Conservation (phyloP, 2,888 invertebrate species). For the Sphinx pinastri region DNA sequence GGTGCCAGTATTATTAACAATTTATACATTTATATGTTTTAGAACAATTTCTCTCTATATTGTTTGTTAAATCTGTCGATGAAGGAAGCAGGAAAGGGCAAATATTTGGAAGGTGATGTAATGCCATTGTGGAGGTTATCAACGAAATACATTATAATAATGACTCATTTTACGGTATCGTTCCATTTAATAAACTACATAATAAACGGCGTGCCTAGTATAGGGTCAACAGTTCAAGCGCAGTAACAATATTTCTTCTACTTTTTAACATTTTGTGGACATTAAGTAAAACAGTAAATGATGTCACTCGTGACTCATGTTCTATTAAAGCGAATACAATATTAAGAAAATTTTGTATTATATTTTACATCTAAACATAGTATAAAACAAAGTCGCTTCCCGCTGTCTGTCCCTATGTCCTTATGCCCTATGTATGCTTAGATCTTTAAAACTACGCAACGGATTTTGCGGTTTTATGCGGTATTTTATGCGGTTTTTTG, state of each 20-base stretch:
- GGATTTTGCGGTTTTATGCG: too few relatives aligned
- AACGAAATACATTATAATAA: conserved; percentile 28
- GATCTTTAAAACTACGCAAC: too few relatives aligned
- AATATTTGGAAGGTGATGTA: conserved; percentile 41
- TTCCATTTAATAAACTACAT: conserved; percentile 55
- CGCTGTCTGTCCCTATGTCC: too few relatives aligned
- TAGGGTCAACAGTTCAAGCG: conserved; percentile 78
- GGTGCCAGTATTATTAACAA: not conserved
- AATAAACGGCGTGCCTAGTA: conserved; percentile 62
- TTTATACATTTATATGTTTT: too few relatives aligned
- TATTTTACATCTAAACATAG: conserved; percentile 38
- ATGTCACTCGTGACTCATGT: conserved; percentile 76
- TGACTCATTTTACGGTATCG: conserved; percentile 65
- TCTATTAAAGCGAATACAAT: conserved; percentile 59
- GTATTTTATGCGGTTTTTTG: too few relatives aligned
- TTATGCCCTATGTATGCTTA: too few relatives aligned
- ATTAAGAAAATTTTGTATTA: conserved; percentile 55
- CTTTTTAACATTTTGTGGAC: conserved; percentile 70
- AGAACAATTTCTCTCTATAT: not conserved
- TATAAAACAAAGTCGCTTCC: conserved; percentile 25
- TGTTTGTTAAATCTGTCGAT: not conserved
- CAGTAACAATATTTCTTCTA: conserved; percentile 75
- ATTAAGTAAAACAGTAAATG: conserved; percentile 76
- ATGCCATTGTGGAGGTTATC: conserved; percentile 38
- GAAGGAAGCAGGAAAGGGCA: conserved; percentile 42